phyloP scores from a whole-genome alignment of 1,140 invertebrate genomes.

The Drosophila tani region DNA sequence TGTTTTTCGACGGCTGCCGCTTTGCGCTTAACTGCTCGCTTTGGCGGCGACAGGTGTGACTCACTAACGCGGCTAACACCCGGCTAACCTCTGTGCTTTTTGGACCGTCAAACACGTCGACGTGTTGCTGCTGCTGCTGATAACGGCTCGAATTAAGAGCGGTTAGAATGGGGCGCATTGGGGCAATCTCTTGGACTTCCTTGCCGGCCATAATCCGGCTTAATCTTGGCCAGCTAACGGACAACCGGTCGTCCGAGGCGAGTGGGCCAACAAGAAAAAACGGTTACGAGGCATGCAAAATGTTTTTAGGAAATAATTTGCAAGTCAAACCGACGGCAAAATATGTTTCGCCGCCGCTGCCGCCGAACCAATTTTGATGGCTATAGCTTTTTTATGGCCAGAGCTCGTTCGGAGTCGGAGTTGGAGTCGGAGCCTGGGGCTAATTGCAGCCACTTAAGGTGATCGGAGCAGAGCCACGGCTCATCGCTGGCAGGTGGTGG shows the following conservation, averaged over 20 bases:
- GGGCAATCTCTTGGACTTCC: constrained; percentile 60
- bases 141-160: constrained; percentile 49
- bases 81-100: constrained; percentile 72
- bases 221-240: constrained; percentile 26
- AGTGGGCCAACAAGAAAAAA: constrained; percentile 60
- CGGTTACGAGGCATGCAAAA: constrained; percentile 58
- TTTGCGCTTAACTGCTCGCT: constrained; percentile 54
- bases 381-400: constrained; percentile 12
- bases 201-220: constrained; percentile 40
- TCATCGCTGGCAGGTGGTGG: constrained; percentile 45
- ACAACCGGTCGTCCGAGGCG: constrained; percentile 56
- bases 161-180: constrained; percentile 31
- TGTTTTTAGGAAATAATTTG: constrained; percentile 78
- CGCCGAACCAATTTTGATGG: constrained; percentile 62
- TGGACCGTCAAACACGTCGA: constrained; percentile 69
- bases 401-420: neutral
- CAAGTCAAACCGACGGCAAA: constrained; percentile 45
- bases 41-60: constrained; percentile 63
- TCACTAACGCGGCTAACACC: constrained; percentile 73
- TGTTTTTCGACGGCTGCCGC: constrained; percentile 28
- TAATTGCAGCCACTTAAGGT: constrained; percentile 67
- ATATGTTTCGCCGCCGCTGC: constrained; percentile 11
- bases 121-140: constrained; percentile 48
- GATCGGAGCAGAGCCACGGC: constrained; percentile 30
- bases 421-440: constrained; percentile 28